These are phyloP conservation scores for Parus major DNA, from an alignment of 2,113 vertebrate genomes.

Conservation along the genomic window DNA sequence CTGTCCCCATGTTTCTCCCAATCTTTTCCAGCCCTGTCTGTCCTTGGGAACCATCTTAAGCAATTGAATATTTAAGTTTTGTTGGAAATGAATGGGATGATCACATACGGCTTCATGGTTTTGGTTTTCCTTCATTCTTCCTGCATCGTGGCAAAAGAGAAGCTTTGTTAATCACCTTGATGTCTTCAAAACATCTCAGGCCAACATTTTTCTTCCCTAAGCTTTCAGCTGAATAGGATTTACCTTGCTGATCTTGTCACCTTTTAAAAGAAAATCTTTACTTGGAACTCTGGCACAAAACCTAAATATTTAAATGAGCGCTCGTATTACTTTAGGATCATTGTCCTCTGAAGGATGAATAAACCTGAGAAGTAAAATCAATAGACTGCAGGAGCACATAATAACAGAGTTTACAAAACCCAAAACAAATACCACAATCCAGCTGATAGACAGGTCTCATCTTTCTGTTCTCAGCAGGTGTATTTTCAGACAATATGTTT, in stretches of 20 bases:
- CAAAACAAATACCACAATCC: background rate
- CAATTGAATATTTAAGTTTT: background rate
- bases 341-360: background rate
- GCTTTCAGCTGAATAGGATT: background rate
- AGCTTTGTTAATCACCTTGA: background rate
- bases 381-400: background rate
- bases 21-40: background rate
- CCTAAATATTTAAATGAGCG: background rate
- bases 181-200: background rate
- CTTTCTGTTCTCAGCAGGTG: background rate
- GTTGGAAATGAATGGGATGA: background rate
- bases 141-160: background rate
- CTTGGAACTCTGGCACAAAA: background rate
- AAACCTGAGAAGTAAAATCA: background rate
- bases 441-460: background rate
- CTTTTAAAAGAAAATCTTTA: background rate
- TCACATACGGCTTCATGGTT: background rate
- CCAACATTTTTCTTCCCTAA: background rate
- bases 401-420: background rate
- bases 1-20: background rate
- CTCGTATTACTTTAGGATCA: background rate
- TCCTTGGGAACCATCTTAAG: background rate
- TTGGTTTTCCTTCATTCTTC: background rate
- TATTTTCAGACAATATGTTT: background rate
- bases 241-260: background rate